Base-by-base conservation (phyloP, 2,113 vertebrate species). In the Sarotherodon lohbergeri region DNA sequence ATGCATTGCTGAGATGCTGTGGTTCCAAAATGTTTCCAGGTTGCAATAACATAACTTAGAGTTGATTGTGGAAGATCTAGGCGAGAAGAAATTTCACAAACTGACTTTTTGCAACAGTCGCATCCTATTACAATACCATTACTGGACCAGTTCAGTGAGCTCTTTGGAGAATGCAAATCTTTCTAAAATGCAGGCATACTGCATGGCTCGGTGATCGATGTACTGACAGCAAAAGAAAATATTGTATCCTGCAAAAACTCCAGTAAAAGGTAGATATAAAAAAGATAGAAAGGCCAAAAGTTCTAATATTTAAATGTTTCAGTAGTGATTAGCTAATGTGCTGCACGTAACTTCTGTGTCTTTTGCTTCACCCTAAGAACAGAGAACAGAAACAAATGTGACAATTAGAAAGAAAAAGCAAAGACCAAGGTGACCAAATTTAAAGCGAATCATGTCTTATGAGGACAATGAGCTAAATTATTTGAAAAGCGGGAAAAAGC, bases 401-500 rank as follows among this genome's bases (percentile, higher is more conserved):
- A 36, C 9, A 0, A 36, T 7, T 19, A 34, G 16, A 36, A 66
- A 66, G 17, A 19, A n/a, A 36, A 66, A 27, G 27, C 27, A 27
- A 1, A 27, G 27, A 27, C 27, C 27, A 27, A 27, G 27, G 27
- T 39, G 3, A 39, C 36, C 7, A 39, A 63, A 63, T 63, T 32
- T 19, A 61, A 19, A 61, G 8, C 1, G 16, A 61, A 63, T 29
- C 22, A 32, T 61, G 57, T 29, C 57, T 32, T 32, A 61, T 17
- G 29, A 32, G 27, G 27, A 29, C 0, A 32, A 32, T 61, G 14
- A 32, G 57, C 57, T 2, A 56, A 1, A 55, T 22, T 0, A 12
- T 0, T 57, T 9, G 57, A 61, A 61, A 19, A 32, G 29, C 9
- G 16, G 1, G 29, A 61, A 61, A 61, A 29, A 63, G 29, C 16